These are phyloP conservation scores for Cryptoleucopteryx plumbea DNA, from an alignment of 2,113 vertebrate species.

Conservation along the genomic window DNA sequence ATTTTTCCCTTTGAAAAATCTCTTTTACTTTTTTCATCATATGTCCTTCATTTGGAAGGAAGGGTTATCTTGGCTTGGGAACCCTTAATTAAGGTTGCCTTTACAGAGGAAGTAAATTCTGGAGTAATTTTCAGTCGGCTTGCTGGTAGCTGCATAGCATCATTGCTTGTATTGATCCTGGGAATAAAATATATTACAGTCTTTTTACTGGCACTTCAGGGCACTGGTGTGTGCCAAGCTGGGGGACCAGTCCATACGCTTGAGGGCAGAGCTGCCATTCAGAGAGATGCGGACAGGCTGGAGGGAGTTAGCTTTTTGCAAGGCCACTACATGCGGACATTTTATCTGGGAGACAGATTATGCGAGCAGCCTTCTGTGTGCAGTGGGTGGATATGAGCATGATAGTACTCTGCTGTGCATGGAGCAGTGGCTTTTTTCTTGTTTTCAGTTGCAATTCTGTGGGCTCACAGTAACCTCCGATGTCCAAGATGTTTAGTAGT, in stretches of 20 bases:
- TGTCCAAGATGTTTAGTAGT: background rate
- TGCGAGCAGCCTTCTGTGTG: background rate
- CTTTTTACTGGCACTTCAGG: background rate
- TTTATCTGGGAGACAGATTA: background rate
- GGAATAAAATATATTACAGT: background rate
- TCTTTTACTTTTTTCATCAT: background rate
- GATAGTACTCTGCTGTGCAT: background rate
- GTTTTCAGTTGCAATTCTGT: background rate
- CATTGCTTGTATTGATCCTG: background rate
- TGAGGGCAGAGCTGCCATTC: background rate
- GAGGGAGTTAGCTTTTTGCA: background rate
- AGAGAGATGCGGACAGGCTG: background rate
- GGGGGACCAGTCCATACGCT: accelerated
- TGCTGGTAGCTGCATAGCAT: background rate
- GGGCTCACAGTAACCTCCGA: background rate
- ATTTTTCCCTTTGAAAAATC: background rate
- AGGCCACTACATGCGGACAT: accelerated
- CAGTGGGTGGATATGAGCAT: background rate
- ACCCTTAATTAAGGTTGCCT: background rate
- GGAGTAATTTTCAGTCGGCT: background rate
- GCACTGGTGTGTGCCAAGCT: background rate
- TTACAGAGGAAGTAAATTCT: background rate
- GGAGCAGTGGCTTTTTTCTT: background rate
- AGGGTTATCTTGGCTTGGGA: background rate
- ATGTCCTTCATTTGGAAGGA: background rate